Conservation (phyloP, 2,888 invertebrate genomes). For the Tachina grossa region DNA sequence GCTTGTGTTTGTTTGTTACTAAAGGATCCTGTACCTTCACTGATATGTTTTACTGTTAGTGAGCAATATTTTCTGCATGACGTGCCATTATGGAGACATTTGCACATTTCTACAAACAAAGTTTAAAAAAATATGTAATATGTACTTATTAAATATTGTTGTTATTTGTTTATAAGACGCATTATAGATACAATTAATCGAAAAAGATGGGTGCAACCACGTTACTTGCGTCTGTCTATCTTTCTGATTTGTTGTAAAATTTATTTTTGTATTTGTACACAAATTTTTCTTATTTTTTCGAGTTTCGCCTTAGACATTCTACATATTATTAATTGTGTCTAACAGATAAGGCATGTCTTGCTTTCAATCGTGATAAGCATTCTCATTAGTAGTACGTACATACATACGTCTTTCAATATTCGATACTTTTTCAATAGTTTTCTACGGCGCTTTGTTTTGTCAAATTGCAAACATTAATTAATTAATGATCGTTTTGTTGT, state of each 20-base stretch:
- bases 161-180: conserved; percentile 7
- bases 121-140: not conserved
- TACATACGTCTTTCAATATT: conserved; percentile 21
- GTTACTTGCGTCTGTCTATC: not conserved
- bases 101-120: conserved; percentile 25
- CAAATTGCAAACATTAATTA: conserved; percentile 33
- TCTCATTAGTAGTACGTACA: conserved; percentile 53
- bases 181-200: not conserved
- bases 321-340: conserved; percentile 62
- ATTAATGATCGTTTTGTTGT: conserved; percentile 28
- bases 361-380: conserved; percentile 69
- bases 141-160: not conserved
- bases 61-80: conserved; percentile 6
- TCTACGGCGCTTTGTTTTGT: conserved; percentile 29
- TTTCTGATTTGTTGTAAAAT: not conserved
- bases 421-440: conserved; percentile 53
- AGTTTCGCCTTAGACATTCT: conserved; percentile 56
- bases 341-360: conserved; percentile 69
- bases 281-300: conserved; percentile 36
- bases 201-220: conserved; percentile 54
- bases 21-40: conserved; percentile 5
- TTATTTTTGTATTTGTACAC: conserved; percentile 18
- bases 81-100: conserved; percentile 47
- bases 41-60: conserved; percentile 57
- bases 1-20: not conserved